phyloP scores from a whole-genome alignment of 2,113 vertebrate species.

The Lepus europaeus region DNA sequence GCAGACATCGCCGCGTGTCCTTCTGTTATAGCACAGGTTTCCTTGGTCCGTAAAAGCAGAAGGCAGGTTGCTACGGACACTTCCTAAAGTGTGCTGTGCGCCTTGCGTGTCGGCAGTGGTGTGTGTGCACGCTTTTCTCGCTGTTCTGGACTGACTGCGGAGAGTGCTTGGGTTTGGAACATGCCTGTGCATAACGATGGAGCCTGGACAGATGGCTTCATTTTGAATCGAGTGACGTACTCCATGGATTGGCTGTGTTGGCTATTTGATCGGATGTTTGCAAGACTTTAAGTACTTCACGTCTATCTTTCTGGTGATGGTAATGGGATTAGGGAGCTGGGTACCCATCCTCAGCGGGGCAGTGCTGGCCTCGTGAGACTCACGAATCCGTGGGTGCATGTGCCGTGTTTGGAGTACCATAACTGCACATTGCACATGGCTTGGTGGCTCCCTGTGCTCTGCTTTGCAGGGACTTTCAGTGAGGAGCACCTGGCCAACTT shows the following conservation, averaged over 20 bases:
- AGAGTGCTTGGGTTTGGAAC: neutral
- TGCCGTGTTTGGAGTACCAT: neutral
- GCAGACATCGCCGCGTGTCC: fast-evolving
- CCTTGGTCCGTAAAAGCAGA: neutral
- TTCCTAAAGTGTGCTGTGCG: fast-evolving
- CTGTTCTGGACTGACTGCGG: neutral
- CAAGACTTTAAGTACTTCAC: neutral
- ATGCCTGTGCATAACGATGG: too few relatives aligned
- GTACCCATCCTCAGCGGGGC: neutral
- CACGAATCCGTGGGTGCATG: too few relatives aligned
- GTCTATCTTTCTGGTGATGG: neutral
- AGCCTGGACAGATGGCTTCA: neutral
- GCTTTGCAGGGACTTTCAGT: neutral
- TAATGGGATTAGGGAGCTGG: fast-evolving
- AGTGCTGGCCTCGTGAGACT: fast-evolving
- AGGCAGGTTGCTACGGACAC: neutral
- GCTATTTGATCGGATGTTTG: neutral
- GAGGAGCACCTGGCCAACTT: neutral
- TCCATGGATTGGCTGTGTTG: fast-evolving
- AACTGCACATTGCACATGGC: neutral
- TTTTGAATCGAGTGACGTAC: neutral
- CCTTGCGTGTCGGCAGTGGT: neutral
- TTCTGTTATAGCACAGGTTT: fast-evolving
- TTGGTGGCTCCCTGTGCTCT: fast-evolving
- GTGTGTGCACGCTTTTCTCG: fast-evolving